These are phyloP conservation scores for Ceratoteleas bidentatus DNA, from an alignment of 1,140 invertebrate genomes.

Conservation along the genomic window DNA sequence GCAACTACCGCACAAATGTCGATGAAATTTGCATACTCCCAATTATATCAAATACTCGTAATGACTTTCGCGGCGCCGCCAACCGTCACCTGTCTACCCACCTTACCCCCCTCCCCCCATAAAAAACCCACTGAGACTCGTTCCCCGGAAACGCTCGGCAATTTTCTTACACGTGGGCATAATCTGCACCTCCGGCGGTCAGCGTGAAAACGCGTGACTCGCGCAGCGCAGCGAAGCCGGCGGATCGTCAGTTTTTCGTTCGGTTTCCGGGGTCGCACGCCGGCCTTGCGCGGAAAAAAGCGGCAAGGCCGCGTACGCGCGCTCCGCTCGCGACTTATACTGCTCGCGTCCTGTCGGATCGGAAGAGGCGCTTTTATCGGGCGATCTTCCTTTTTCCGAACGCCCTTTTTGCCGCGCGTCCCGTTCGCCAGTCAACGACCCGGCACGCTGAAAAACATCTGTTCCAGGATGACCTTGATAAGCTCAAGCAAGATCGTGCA, in stretches of 20 bases:
- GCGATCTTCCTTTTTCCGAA: slow-evolving; percentile 2
- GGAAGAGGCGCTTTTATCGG: slow-evolving; percentile 15
- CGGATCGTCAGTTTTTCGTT: slow-evolving; percentile 29
- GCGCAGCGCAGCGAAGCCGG: no score
- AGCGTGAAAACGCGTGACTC: background rate
- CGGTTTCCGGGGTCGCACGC: slow-evolving; percentile 54
- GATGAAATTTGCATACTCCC: no score
- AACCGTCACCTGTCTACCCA: no score
- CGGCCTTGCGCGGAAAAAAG: slow-evolving; percentile 76
- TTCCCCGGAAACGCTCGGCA: background rate
- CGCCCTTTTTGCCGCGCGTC: background rate
- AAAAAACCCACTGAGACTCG: no score
- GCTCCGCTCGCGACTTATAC: slow-evolving; percentile 64
- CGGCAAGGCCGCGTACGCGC: slow-evolving; percentile 69
- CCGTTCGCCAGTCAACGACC: no score
- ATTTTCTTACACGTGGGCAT: background rate
- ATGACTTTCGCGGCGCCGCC: no score
- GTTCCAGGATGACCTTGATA: no score
- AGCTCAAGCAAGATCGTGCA: no score
- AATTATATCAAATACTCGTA: no score
- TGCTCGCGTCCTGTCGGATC: slow-evolving; percentile 45
- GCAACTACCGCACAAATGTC: no score
- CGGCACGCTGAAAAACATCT: slow-evolving; percentile 1
- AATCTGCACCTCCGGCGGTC: background rate
- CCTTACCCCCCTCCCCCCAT: no score